Percentiles rank a stretch among this genome's conserved stretches.
Conservation (phyloP, 2,888 invertebrate species). For the Campoletis raptor region DNA sequence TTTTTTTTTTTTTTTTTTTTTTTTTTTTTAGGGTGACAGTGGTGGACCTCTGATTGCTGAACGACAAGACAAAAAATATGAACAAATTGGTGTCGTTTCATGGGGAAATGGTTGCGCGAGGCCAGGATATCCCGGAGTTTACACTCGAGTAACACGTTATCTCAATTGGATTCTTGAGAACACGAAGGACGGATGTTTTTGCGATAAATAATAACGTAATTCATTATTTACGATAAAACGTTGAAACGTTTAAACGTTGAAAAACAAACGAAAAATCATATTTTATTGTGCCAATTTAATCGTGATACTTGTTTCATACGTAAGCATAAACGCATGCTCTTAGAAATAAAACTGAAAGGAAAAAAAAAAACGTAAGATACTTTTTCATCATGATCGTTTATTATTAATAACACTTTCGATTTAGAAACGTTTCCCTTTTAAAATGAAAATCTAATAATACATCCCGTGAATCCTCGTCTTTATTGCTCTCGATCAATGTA, state of each 20-base stretch:
- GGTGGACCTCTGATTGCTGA: constrained; percentile 92
- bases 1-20: too few species aligned
- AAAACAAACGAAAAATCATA: constrained; percentile 23
- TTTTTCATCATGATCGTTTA: neutral
- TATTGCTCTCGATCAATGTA: constrained; percentile 18
- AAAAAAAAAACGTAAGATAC: neutral
- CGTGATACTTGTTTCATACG: constrained; percentile 53
- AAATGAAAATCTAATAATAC: neutral
- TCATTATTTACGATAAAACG: neutral
- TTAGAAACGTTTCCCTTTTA: neutral
- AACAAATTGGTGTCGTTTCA: constrained; percentile 94
- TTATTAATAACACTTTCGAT: neutral
- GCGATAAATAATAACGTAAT: constrained; percentile 86
- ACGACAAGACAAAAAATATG: constrained; percentile 91
- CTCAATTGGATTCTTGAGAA: constrained; percentile 93
- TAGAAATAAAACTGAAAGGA: constrained; percentile 19
- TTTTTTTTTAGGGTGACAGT: constrained; percentile 90
- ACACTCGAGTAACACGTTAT: constrained; percentile 93
- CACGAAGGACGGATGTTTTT: constrained; percentile 93
- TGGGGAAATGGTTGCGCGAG: constrained; percentile 97
- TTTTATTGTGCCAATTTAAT: constrained; percentile 56
- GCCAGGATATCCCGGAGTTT: constrained; percentile 94
- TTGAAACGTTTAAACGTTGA: constrained; percentile 27
- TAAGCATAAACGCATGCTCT: constrained; percentile 9
- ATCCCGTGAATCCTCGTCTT: neutral